Conservation (phyloP, 1,140 invertebrate genomes). For the Agrilus planipennis region DNA sequence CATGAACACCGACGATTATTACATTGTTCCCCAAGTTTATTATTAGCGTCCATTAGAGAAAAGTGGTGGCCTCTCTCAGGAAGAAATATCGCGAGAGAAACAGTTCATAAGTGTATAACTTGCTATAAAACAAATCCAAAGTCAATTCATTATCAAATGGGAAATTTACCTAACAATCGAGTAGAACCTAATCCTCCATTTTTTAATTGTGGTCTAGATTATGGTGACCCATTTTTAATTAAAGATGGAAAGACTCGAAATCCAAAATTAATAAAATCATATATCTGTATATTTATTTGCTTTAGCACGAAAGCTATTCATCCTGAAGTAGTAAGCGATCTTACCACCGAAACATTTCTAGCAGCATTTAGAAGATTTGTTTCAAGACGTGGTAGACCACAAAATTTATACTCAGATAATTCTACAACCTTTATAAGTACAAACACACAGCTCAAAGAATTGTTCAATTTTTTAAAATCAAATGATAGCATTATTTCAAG, state of each 20-base stretch:
- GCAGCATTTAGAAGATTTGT: conserved; percentile 27
- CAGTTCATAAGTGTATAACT: conserved; percentile 9
- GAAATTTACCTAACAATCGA: conserved; percentile 15
- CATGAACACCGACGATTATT: no score
- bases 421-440: conserved; percentile 4
- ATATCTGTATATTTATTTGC: conserved; percentile 4
- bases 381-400: conserved; percentile 17
- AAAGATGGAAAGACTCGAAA: conserved; percentile 14
- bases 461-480: background rate
- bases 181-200: conserved; percentile 15
- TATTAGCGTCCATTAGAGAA: conserved; percentile 8
- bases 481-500: background rate
- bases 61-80: conserved; percentile 9
- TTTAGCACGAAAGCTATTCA: conserved; percentile 18
- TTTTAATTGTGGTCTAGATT: conserved; percentile 18
- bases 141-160: conserved; percentile 15
- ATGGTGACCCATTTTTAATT: conserved; percentile 19
- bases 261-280: conserved; percentile 16
- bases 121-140: conserved; percentile 13
- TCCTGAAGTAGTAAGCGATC: conserved; percentile 22
- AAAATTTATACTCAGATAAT: conserved; percentile 14
- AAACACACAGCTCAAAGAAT: background rate
- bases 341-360: conserved; percentile 14
- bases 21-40: no score
- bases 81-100: conserved; percentile 6